These are phyloP conservation scores for Hemaris fuciformis DNA, from an alignment of 2,888 invertebrate genomes.

Conservation along the genomic window DNA sequence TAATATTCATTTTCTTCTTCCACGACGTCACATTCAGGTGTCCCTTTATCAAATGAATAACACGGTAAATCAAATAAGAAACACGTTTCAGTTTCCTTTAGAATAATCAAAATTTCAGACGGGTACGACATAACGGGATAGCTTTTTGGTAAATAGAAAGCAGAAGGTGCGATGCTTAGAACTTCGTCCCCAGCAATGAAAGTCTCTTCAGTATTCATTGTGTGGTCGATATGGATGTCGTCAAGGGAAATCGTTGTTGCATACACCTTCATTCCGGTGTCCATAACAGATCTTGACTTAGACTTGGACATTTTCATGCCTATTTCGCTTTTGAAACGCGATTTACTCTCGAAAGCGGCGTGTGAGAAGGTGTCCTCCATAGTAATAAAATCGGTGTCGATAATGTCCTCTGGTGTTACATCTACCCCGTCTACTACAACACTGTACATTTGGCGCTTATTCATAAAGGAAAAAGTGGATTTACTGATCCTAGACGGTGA, in stretches of 20 bases:
- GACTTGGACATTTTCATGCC: conserved; percentile 40
- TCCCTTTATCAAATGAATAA: conserved; percentile 82
- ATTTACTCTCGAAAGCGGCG: conserved; percentile 59
- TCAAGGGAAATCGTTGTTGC: conserved; percentile 76
- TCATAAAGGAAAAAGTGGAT: conserved; percentile 46
- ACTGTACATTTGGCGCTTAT: conserved; percentile 47
- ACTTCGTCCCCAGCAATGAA: conserved; percentile 40
- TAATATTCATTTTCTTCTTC: conserved; percentile 85
- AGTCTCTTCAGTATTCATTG: conserved; percentile 67
- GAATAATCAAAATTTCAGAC: conserved; percentile 81
- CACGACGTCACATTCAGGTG: conserved; percentile 79
- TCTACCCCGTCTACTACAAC: conserved; percentile 50
- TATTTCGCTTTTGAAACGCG: conserved; percentile 46
- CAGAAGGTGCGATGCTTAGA: conserved; percentile 64
- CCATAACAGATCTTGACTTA: conserved; percentile 37
- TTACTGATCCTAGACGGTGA: conserved; percentile 36
- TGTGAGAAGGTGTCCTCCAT: conserved; percentile 60
- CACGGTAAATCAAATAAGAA: conserved; percentile 85
- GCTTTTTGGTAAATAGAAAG: conserved; percentile 62
- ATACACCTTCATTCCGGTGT: conserved; percentile 63
- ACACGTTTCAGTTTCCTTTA: conserved; percentile 85
- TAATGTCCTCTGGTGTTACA: conserved; percentile 61
- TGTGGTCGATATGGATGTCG: conserved; percentile 77
- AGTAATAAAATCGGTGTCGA: conserved; percentile 47
- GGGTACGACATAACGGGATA: conserved; percentile 67